Base-by-base conservation (phyloP, 1,140 invertebrate genomes). In the Battus philenor region DNA sequence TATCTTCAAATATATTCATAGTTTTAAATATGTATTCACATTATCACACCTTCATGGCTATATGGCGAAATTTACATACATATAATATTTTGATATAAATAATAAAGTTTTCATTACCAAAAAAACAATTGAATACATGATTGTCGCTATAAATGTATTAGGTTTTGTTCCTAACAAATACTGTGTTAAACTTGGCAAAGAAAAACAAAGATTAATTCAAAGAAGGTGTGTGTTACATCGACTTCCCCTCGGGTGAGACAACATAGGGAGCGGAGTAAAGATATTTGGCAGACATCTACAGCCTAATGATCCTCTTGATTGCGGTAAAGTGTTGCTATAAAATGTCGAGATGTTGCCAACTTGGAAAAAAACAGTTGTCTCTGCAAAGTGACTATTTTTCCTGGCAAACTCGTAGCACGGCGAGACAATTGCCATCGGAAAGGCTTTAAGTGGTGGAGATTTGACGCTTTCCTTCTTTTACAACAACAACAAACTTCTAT, bases 291-390 rank as follows among this genome's bases (percentile, higher is more conserved):
- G 79, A 62, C 75, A 66, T 68, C 74, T 74, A 68, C 75, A 63
- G 68, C 69, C 75, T 84, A 84, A 84, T 84, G 77, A 84, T 80
- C 74, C 74, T 53, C 68, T 76, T 81, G 80, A 84, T 84, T 84
- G 77, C 60, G 77, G 80, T 74, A 74, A 84, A 84, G 72, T 80
- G 75, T 80, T 68, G 69, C 80, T 63, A 78, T 83, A 78, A 84
- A 84, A 66, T 66, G 74, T 70, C 71, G 71, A 54, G 65, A 66
- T 76, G 73, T 68, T 84, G 80, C 80, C 80, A 84, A 84, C 63
- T 75, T 71, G 68, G 65, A 78, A 80, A 76, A n/a, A 80, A 81
- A 77, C 77, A 76, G 67, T 71, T 75, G 63, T 61, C 57, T 48
- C 59, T 69, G 56, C 69, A 73, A 81, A 81, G 68, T 73, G 73